Conservation (phyloP, 1,140 invertebrate species). For the Tetramorium parvispinum region DNA sequence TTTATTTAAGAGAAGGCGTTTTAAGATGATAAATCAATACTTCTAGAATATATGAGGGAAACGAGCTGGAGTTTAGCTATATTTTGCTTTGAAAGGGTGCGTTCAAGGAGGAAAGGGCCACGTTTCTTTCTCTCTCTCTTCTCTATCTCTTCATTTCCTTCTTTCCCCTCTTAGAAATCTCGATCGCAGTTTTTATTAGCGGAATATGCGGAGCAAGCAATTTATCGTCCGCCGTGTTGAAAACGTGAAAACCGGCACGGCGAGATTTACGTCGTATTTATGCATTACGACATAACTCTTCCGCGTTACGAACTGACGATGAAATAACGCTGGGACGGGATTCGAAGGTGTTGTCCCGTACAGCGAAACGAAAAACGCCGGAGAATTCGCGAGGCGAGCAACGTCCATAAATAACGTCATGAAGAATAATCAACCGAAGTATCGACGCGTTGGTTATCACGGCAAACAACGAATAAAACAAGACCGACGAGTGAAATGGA, state of each 20-base stretch:
- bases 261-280: constrained; percentile 54
- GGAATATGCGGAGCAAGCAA: constrained; percentile 1
- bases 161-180: neutral
- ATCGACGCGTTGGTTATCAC: constrained; percentile 31
- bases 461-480: neutral
- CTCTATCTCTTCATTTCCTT: neutral
- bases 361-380: neutral
- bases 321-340: constrained; percentile 41
- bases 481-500: neutral
- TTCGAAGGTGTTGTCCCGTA: neutral
- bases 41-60: neutral
- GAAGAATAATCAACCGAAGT: constrained; percentile 18
- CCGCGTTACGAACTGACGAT: constrained; percentile 45
- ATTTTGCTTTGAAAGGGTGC: neutral
- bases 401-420: constrained; percentile 25
- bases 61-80: neutral
- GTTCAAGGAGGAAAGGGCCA: neutral
- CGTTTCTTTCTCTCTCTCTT: neutral
- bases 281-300: constrained; percentile 51
- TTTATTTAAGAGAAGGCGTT: neutral
- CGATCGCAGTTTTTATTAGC: constrained; percentile 31
- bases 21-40: neutral
- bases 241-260: constrained; percentile 27
- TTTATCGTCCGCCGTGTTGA: constrained; percentile 40
- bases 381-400: neutral